These are phyloP conservation scores for Miltochrista miniata DNA, from an alignment of 2,888 invertebrate species.

Conservation along the genomic window DNA sequence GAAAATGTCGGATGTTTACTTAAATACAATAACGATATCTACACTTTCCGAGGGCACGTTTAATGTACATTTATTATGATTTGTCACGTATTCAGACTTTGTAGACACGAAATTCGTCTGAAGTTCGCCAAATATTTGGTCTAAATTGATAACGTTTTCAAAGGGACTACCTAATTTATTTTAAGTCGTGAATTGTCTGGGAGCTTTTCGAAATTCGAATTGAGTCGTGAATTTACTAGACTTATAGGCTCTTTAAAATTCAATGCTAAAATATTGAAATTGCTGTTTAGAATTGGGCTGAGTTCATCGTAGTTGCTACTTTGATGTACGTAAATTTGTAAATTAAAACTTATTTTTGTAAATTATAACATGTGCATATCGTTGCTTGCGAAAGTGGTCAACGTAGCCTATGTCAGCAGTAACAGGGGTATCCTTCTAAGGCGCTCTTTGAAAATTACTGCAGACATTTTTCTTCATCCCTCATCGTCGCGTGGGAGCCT, in stretches of 20 bases:
- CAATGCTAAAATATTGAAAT: too few relatives aligned
- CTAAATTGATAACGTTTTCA: constrained; percentile 6
- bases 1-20: constrained; percentile 1
- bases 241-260: neutral
- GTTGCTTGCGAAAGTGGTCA: too few relatives aligned
- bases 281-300: too few relatives aligned
- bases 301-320: too few relatives aligned
- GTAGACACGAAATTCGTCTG: constrained; percentile 1
- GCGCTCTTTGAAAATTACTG: too few relatives aligned
- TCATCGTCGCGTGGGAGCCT: too few relatives aligned
- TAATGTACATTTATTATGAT: constrained; percentile 1
- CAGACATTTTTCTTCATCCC: too few relatives aligned
- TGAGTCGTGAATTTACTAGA: neutral
- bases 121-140: constrained; percentile 4
- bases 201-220: neutral
- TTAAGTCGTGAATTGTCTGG: neutral
- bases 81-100: constrained; percentile 6
- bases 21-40: neutral
- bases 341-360: too few relatives aligned
- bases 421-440: too few relatives aligned
- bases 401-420: too few relatives aligned
- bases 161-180: neutral
- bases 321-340: too few relatives aligned
- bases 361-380: too few relatives aligned
- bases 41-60: neutral